phyloP scores from a whole-genome alignment of 37 sponge, comb jelly and placozoan species.

The Mnemiopsis leidyi region DNA sequence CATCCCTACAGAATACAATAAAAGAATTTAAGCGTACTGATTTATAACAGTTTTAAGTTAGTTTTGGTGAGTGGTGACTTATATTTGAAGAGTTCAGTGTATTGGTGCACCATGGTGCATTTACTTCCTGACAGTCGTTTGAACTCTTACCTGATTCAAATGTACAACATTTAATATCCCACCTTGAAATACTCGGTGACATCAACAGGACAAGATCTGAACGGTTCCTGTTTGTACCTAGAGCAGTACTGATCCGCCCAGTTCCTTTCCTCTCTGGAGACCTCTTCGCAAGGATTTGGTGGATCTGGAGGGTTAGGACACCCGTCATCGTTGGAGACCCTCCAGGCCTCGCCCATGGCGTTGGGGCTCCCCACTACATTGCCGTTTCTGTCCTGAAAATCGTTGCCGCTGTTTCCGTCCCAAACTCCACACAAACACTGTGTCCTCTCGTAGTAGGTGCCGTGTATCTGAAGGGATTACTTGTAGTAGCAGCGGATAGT shows the following conservation, averaged over 20 bases:
- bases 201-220: conserved; percentile 3
- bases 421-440: conserved; percentile 20
- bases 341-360: not conserved
- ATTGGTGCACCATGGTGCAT: too few species aligned
- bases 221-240: conserved; percentile 43
- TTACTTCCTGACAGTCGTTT: too few species aligned
- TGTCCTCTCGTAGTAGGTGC: not conserved
- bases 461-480: not conserved
- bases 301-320: not conserved
- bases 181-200: conserved; percentile 58
- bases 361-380: not conserved
- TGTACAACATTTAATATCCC: not conserved
- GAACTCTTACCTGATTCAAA: too few species aligned
- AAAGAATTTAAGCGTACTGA: too few species aligned
- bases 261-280: not conserved
- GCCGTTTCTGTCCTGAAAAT: not conserved
- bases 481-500: too few species aligned
- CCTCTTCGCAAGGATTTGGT: not conserved
- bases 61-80: too few species aligned
- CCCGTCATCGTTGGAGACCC: conserved; percentile 22
- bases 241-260: not conserved
- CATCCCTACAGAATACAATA: too few species aligned
- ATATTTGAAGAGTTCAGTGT: too few species aligned
- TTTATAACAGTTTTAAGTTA: too few species aligned
- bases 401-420: conserved; percentile 18